Base-by-base conservation (phyloP, 2,797 vertebrate species). In the Esox masquinongy region DNA sequence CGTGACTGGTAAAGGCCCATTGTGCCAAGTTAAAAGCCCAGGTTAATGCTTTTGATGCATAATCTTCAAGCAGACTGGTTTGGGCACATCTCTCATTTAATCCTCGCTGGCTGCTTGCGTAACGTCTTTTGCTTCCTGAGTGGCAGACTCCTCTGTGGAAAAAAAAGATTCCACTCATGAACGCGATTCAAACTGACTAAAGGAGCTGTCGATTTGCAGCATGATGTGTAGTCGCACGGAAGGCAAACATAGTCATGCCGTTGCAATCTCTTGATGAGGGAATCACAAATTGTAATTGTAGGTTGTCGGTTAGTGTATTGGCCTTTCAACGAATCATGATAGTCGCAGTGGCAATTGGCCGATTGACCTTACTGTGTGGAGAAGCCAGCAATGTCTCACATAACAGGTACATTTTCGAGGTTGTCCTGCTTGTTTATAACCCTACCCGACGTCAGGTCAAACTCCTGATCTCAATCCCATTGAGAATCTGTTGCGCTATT, bases 21-120 rank as follows among this genome's bases (percentile, higher is more conserved):
- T 91, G 88, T 85, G 82, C 74, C 84, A 77, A 72, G 24, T 82
- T 91, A 86, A 92, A 89, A 91, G 88, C 82, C 64, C 85, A 85
- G 82, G 88, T 91, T 92, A 88, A 90, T 87, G 87, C 89, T 88
- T 87, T 72, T 84, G 77, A 73, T 79, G 87, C 87, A 87, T 89
- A 87, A 89, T 87, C 79, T 88, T 84, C 85, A 86, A 90, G 86
- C 80, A 74, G 78, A 79, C 79, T 78, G 82, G 84, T 73, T 67
- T 77, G 68, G 56, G 78, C 67, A 79, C 82, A 89, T 89, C 86
- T 88, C 74, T 79, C 78, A 76, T 90, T 91, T 89, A 84, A 88
- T 88, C 90, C 87, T 83, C 76, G 49, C 68, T 22, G 49, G 82
- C 84, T 90, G 82, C 84, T 90, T 88, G 83, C 82, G 76, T 85